phyloP scores from a whole-genome alignment of 2,797 vertebrate species.

The Eupleurogrammus muticus region DNA sequence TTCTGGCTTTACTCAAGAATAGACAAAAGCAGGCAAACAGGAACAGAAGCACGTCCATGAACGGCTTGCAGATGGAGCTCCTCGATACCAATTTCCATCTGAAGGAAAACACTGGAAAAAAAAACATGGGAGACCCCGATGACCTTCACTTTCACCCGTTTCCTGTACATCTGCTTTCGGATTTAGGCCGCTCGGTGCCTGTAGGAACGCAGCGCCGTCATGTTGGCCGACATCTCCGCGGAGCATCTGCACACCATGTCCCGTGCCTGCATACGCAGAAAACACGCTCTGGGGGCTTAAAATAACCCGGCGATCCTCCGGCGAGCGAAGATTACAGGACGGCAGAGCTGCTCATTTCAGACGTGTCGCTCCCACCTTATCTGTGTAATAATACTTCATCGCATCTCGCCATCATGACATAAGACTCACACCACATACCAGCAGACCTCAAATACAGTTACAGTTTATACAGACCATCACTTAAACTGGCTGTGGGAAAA shows the following conservation, averaged over 20 bases:
- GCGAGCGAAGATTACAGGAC: not conserved
- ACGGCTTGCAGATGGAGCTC: not conserved
- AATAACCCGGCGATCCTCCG: slow-evolving; percentile 3
- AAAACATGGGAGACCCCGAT: not conserved
- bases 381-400: not conserved
- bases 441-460: not conserved
- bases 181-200: not conserved
- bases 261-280: not conserved
- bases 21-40: not conserved
- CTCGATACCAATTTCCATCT: not conserved
- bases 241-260: not conserved
- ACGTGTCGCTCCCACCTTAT: not conserved
- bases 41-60: not conserved
- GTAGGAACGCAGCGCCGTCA: not conserved
- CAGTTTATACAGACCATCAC: not conserved
- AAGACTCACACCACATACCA: not conserved
- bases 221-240: not conserved
- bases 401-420: not conserved
- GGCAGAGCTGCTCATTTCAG: not conserved
- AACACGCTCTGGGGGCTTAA: not conserved
- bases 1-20: not conserved
- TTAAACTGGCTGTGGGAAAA: not conserved
- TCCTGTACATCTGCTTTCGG: slow-evolving; percentile 6
- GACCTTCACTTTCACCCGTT: not conserved
- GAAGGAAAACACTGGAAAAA: not conserved